Percentiles rank a stretch among this genome's conserved stretches.
phyloP scores from a whole-genome alignment of 2,113 vertebrate species.

The Eleginops maclovinus region DNA sequence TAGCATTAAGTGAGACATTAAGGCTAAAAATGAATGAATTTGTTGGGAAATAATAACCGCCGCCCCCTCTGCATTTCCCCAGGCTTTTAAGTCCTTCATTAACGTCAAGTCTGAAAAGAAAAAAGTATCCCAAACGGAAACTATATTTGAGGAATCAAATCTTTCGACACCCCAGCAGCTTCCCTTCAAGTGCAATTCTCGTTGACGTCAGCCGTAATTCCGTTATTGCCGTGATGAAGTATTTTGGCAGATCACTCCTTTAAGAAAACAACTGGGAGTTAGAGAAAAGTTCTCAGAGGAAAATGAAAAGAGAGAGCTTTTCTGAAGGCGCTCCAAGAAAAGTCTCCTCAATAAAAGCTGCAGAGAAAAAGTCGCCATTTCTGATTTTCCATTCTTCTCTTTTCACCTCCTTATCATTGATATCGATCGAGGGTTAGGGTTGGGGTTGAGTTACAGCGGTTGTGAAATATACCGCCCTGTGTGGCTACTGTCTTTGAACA shows the following conservation, averaged over 20 bases:
- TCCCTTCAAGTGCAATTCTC: conserved; percentile 66
- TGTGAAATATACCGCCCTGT: background rate
- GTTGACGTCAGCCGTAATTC: conserved; percentile 77
- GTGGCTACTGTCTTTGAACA: background rate
- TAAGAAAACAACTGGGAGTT: conserved; percentile 75
- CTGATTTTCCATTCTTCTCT: conserved; percentile 4
- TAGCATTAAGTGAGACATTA: conserved; percentile 11
- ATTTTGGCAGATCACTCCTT: conserved; percentile 67
- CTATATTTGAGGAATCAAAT: conserved; percentile 65
- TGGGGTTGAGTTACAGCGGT: background rate
- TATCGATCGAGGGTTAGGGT: background rate
- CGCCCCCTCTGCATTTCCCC: conserved; percentile 45
- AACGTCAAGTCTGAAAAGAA: conserved; percentile 41
- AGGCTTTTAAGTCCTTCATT: conserved; percentile 54
- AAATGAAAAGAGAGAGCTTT: conserved; percentile 55
- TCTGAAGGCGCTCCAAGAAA: conserved; percentile 66
- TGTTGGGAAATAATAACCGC: conserved; percentile 55
- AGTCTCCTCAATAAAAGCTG: conserved; percentile 51
- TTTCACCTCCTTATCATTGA: background rate
- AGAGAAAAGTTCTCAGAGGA: conserved; percentile 50
- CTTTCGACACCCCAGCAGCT: conserved; percentile 72
- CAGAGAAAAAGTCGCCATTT: conserved; percentile 18
- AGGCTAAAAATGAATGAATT: conserved; percentile 47
- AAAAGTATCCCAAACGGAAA: conserved; percentile 47
- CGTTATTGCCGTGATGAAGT: conserved; percentile 74